Conservation (phyloP, 1,140 invertebrate species). For the Triops longicaudatus region DNA sequence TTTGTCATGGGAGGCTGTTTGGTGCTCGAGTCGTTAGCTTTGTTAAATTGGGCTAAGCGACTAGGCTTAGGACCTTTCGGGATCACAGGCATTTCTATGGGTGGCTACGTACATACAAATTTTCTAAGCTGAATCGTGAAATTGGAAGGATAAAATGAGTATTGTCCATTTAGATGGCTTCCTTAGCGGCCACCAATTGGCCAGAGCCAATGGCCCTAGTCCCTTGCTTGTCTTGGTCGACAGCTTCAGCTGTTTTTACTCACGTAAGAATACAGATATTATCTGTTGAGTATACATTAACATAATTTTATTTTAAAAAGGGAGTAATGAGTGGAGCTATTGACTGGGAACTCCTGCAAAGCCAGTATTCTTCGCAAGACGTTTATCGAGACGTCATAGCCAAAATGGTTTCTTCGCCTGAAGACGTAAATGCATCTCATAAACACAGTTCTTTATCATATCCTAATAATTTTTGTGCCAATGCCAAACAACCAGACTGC, state of each 20-base stretch:
- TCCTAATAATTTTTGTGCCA: neutral
- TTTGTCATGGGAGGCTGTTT: conserved; percentile 98
- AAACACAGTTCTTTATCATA: neutral
- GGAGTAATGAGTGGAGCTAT: conserved; percentile 92
- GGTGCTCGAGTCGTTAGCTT: conserved; percentile 82
- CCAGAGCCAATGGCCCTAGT: conserved; percentile 83
- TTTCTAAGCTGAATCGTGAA: conserved; percentile 25
- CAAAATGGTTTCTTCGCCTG: conserved; percentile 55
- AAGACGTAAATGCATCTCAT: conserved; percentile 30
- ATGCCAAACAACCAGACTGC: neutral
- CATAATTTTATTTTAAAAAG: too few species aligned
- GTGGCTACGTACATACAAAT: conserved; percentile 75
- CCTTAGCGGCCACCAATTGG: conserved; percentile 88
- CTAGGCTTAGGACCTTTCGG: conserved; percentile 82
- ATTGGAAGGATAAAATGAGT: neutral
- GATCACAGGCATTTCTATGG: conserved; percentile 97
- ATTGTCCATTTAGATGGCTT: conserved; percentile 71
- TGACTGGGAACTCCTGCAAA: conserved; percentile 82
- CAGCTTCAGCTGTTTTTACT: conserved; percentile 91
- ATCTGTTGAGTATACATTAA: too few species aligned
- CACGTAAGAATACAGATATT: too few species aligned
- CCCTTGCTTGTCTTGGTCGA: conserved; percentile 94
- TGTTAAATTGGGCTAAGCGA: conserved; percentile 87
- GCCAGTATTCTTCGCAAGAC: conserved; percentile 78
- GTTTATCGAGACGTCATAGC: conserved; percentile 70